Base-by-base conservation (phyloP, 2,888 invertebrate species). In the Periphyllus acericola region DNA sequence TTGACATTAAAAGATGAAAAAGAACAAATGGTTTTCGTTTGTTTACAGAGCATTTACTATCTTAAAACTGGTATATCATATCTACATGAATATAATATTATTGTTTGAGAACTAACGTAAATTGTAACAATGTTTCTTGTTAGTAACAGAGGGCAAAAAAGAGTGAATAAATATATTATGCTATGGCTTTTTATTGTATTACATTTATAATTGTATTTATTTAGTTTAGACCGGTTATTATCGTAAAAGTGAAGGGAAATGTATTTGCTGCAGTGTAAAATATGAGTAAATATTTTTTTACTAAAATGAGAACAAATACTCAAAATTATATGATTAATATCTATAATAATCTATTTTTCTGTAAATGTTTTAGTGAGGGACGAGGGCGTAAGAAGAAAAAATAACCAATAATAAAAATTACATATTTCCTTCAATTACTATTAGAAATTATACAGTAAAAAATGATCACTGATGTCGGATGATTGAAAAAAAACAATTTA, bases 171-270 rank as follows among this genome's bases (percentile, higher is more conserved):
- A 46, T 1, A 11, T 40, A 46, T n/a, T n/a, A 46, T 46, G 25
- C 1, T 60, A 60, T 60, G 21, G 3, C 21, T 55, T 4, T 25
- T 60, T 60, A 60, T 60, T 60, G 5, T 8, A 60, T 60, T 29
- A 32, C 21, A 21, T 0, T 72, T 72, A 71, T 76, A 78, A 52
- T 78, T 52, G 11, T 55, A 52, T 78, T 52, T 55, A 52, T 78
- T 78, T 78, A 78, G 46, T 78, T 78, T 52, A 78, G 46, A 78
- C 29, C 17, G 11, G 52, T 78, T 78, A 76, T 76, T 46, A 19
- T 19, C 19, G 17, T 46, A 46, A 76, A 76, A 76, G 46, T 76
- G 46, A 76, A 46, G 19, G 40, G n/a, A n/a, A 36, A 76, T 76
- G 46, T 19, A 46, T 14, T 76, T 9, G 46, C n/a, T 76, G 6